Base-by-base conservation (phyloP, 1,140 invertebrate species). In the Drosophila sp. region DNA sequence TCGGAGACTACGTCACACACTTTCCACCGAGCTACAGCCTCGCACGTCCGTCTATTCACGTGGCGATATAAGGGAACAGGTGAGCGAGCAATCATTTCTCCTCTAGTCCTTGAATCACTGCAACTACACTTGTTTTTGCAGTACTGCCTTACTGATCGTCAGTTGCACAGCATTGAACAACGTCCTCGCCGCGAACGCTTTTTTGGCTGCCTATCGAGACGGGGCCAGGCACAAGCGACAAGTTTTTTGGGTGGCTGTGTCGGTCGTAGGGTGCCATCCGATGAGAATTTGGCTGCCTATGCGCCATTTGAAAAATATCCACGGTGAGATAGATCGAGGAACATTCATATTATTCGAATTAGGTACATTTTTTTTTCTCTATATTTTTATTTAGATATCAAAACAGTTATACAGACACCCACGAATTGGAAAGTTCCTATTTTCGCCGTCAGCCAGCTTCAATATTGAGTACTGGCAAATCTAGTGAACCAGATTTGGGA, bases 81-180 rank as follows among this genome's bases (percentile, higher is more conserved):
- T 92, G 44, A 71, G 7, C 29, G 4, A 1, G 0, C 2, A 27
- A 0, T 8, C 6, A 0, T 35, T 35, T 8, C 4, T 11, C 11
- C 1, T 10, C n/a, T 33, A 25, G 56, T 8, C n/a, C 1, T 4
- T 4, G 3, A 1, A 50, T 10, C 17, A 17, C 17, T 17, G 17
- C 17, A 17, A 17, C 17, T 17, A 17, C 17, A 17, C 17, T 17
- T 41, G 7, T 55, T 0, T n/a, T 90, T 76, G 91, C 96, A 98
- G 92, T 98, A 98, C 93, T 98, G 97, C 93, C 97, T 98, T 92
- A 98, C 96, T 83, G 96, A 96, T 91, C 95, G 97, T 85, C 97
- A 97, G 92, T 92, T 98, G 90, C 95, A 96, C 90, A 96, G 96
- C 66, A 94, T 98, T 75, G 97, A 98, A 91, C 93, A 98, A 90